phyloP scores from a whole-genome alignment of 2,888 invertebrate species.

The Acronicta alni region DNA sequence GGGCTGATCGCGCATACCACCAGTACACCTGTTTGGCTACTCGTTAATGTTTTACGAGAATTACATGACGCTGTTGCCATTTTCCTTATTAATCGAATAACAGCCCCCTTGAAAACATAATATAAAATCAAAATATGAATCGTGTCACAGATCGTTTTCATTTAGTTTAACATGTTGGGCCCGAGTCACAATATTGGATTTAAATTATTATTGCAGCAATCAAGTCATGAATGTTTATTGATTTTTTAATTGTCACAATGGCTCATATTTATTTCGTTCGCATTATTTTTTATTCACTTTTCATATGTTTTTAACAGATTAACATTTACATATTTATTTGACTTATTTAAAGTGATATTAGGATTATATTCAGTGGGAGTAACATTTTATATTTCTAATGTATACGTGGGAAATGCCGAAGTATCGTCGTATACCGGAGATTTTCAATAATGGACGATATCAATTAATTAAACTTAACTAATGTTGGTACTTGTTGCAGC shows the following conservation, averaged over 20 bases:
- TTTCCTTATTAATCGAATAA: conserved; percentile 1
- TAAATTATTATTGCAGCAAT: neutral
- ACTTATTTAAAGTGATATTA: no score
- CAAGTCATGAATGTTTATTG: neutral
- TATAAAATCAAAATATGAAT: neutral
- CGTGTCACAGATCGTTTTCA: neutral
- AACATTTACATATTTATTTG: no score
- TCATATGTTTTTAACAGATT: no score
- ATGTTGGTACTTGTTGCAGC: no score
- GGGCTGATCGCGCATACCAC: conserved; percentile 54
- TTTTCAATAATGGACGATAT: no score
- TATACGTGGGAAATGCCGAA: no score
- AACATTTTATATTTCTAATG: no score
- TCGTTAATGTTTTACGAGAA: conserved; percentile 43
- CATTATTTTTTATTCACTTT: neutral
- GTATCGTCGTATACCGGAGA: no score
- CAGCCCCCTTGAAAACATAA: neutral
- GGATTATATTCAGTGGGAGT: no score
- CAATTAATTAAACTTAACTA: no score
- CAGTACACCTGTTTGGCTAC: conserved; percentile 43
- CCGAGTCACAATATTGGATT: neutral
- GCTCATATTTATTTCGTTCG: neutral
- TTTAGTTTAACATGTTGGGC: neutral
- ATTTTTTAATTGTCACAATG: neutral
- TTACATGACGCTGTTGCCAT: conserved; percentile 12